Percentiles rank a stretch among this genome's conserved stretches.
Conservation (phyloP, 1,140 invertebrate genomes). For the Drepana arcuata region DNA sequence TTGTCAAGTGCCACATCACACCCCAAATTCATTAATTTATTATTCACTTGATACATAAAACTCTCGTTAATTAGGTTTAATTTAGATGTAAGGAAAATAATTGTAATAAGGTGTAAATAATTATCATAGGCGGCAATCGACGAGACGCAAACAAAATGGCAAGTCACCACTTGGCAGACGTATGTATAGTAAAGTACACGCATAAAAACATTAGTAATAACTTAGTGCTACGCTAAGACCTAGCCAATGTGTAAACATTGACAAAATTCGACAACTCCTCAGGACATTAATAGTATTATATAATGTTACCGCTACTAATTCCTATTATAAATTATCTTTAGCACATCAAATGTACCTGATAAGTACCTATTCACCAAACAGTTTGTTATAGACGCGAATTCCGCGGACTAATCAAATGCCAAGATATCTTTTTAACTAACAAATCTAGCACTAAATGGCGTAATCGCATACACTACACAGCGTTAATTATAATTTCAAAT, state of each 20-base stretch:
- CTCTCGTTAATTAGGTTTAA: slow-evolving; percentile 57
- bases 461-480: too few relatives aligned
- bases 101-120: slow-evolving; percentile 62
- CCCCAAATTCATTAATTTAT: slow-evolving; percentile 66
- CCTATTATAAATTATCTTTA: too few relatives aligned
- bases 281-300: too few relatives aligned
- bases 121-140: slow-evolving; percentile 26
- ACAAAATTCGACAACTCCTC: too few relatives aligned
- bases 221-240: neutral
- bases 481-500: too few relatives aligned
- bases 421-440: too few relatives aligned
- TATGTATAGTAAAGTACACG: slow-evolving; percentile 7
- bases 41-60: slow-evolving; percentile 56
- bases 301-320: too few relatives aligned
- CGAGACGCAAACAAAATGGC: slow-evolving; percentile 20
- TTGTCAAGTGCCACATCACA: slow-evolving; percentile 41
- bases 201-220: slow-evolving; percentile 1
- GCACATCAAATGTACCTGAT: slow-evolving; percentile 22
- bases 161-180: too few relatives aligned
- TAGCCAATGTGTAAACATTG: slow-evolving; percentile 9
- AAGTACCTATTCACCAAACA: too few relatives aligned
- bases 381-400: too few relatives aligned
- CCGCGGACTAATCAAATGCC: too few relatives aligned
- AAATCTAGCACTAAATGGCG: too few relatives aligned
- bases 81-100: slow-evolving; percentile 47